phyloP scores from a whole-genome alignment of 2,113 vertebrate genomes.

The Channa maculata region DNA sequence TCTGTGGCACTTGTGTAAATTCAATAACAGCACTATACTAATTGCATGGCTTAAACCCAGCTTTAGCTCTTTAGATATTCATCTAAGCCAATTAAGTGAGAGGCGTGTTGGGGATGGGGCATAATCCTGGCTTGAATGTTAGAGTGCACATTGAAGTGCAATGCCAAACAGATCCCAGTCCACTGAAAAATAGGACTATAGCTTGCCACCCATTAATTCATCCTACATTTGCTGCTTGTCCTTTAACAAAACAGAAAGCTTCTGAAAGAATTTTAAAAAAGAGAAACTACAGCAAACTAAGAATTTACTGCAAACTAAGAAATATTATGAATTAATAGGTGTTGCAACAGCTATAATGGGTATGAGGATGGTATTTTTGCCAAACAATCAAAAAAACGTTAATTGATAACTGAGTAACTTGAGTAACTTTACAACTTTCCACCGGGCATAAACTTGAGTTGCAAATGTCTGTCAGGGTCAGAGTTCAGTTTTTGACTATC shows the following conservation, averaged over 20 bases:
- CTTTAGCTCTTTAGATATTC: conserved; percentile 76
- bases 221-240: background rate
- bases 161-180: conserved; percentile 43
- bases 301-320: background rate
- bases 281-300: background rate
- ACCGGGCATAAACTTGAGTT: background rate
- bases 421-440: background rate
- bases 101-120: conserved; percentile 45
- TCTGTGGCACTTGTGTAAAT: conserved; percentile 62
- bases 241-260: background rate
- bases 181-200: conserved; percentile 31
- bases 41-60: conserved; percentile 71
- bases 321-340: conserved; percentile 13
- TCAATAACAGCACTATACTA: conserved; percentile 74
- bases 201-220: background rate
- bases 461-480: conserved; percentile 11
- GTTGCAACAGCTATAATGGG: background rate
- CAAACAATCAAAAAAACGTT: conserved; percentile 3
- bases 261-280: conserved; percentile 10
- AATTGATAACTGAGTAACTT: background rate
- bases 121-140: conserved; percentile 68
- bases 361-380: too few species aligned
- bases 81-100: conserved; percentile 79
- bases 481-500: conserved; percentile 26
- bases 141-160: conserved; percentile 53